Evolutionary conservation across 2,888 invertebrate genomes (phyloP), one percentile per base, ranked within the genome.

Genomic region (Megalurothrips usitatus): DNA sequence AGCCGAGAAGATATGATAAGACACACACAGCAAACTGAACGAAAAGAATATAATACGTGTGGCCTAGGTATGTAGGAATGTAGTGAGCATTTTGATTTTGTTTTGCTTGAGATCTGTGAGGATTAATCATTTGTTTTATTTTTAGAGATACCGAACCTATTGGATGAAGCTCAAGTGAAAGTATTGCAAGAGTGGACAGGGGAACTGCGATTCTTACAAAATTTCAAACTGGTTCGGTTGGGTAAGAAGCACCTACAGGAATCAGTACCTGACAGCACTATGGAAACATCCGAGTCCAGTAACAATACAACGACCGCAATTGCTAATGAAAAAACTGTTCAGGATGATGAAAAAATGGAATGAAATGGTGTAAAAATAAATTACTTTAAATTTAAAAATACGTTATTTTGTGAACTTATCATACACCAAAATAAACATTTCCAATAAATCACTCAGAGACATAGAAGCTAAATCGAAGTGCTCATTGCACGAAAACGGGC

Each of bases 1-100:
- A 93, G 92, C 83, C 90, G 96, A 82, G 92, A 94, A 87, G 93
- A 94, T 87, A 90, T 93, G 14, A 93, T 96, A 79, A 91, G 91
- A 84, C 91, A 95, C 84, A 94, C 94, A 0, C 89, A 92, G 83
- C 92, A 94, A 85, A 90, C 90, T 80, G 96, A 96, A 84, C 87
- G 85, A 12, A 91, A 92, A 82, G 95, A 96, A 85, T 96, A 92
- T 85, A 89, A 92, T 82, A 91, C 91, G 0, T 93, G 93, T 85
- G 96, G 96, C 48, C 88, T 96, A 85, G 88, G 89, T 89, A 86
- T 85, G 82, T 80, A n/a, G 8, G 26, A 28, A 43, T 78, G 19
- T 58, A 26, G 23, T 63, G 78, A 52, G 23, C 58, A n/a, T 81
- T 11, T 68, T 81, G 14, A 14, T 58, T 52, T 52, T 75, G 78